These are phyloP conservation scores for Zeus faber DNA, from an alignment of 2,113 vertebrate species.

Conservation along the genomic window DNA sequence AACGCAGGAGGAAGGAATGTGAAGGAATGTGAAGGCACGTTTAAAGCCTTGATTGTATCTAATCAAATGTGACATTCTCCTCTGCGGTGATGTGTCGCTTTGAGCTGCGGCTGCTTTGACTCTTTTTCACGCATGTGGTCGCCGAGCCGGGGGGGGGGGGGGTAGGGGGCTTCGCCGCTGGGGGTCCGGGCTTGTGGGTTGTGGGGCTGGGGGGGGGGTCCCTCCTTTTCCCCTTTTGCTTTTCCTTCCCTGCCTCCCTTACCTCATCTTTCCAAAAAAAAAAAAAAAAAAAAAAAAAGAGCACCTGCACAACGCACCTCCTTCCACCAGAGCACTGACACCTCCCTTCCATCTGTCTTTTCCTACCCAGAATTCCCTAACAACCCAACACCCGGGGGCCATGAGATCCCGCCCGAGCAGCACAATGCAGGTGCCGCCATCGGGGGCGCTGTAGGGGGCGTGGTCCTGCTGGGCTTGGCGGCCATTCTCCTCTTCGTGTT, in stretches of 20 bases:
- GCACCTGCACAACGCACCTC: constrained; percentile 75
- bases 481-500: constrained; percentile 85
- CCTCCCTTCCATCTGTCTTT: constrained; percentile 97
- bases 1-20: too few species aligned
- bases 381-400: constrained; percentile 71
- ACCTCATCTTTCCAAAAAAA: background rate
- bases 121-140: too few species aligned
- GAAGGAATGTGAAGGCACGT: too few species aligned
- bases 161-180: constrained; percentile 16
- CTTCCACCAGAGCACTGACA: constrained; percentile 89
- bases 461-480: constrained; percentile 81
- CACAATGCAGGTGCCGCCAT: constrained; percentile 81
- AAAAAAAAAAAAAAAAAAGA: constrained; percentile 40
- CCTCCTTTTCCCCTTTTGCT: constrained; percentile 63
- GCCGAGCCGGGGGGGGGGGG: constrained; percentile 16
- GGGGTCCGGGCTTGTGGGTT: constrained; percentile 9
- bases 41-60: constrained; percentile 26
- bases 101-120: too few species aligned
- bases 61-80: constrained; percentile 6
- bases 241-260: constrained; percentile 71
- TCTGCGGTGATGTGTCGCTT: too few species aligned
- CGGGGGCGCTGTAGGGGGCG: constrained; percentile 86
- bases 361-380: constrained; percentile 97
- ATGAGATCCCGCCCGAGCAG: constrained; percentile 66
- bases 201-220: constrained; percentile 21